Conservation (phyloP, 2,797 vertebrate species). For the Alcedo quadribrachys region DNA sequence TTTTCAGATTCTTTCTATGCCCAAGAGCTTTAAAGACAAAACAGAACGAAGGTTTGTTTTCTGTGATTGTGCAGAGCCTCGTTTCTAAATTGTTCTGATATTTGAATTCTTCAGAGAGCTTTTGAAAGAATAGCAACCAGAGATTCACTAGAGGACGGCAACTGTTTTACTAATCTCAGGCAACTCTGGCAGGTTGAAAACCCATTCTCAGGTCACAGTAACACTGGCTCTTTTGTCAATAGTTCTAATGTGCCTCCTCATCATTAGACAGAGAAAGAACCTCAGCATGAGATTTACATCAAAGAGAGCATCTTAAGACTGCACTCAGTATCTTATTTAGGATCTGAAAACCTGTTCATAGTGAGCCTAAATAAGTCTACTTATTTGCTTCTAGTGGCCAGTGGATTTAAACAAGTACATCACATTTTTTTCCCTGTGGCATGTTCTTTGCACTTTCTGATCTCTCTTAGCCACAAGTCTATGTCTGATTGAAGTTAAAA, state of each 20-base stretch:
- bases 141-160: neutral
- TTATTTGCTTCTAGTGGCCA: neutral
- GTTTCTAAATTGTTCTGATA: slow-evolving; percentile 7
- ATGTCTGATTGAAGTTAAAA: slow-evolving; percentile 24
- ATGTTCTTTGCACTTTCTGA: slow-evolving; percentile 4
- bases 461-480: neutral
- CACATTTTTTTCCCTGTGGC: neutral
- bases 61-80: neutral
- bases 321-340: neutral
- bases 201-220: neutral
- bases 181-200: slow-evolving; percentile 32
- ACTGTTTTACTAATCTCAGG: slow-evolving; percentile 35
- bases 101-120: neutral
- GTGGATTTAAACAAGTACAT: neutral
- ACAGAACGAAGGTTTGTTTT: neutral
- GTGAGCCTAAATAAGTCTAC: neutral
- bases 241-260: neutral
- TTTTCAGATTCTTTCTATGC: neutral
- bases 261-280: slow-evolving; percentile 29
- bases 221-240: neutral
- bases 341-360: slow-evolving; percentile 5
- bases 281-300: slow-evolving; percentile 39
- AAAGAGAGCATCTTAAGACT: slow-evolving; percentile 26
- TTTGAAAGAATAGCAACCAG: slow-evolving; percentile 4
- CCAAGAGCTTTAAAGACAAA: neutral